Evolutionary conservation across 2,113 vertebrate species (phyloP).

Genomic region (Engystomops pustulosus): DNA sequence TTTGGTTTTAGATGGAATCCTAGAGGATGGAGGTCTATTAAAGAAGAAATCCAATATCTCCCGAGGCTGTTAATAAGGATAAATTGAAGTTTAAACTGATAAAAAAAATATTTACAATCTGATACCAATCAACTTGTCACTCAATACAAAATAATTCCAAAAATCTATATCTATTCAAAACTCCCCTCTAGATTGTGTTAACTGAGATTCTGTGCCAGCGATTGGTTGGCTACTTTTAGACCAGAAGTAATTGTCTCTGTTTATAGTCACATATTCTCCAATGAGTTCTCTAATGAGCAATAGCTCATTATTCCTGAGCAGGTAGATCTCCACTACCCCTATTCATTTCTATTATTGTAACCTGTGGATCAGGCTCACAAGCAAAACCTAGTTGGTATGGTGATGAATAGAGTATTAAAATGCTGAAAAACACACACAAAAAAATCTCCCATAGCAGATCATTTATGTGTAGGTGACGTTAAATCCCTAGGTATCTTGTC

Average conservation of each 20-base stretch:
- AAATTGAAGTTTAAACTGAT: too few relatives aligned
- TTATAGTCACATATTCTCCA: slow-evolving; percentile 16
- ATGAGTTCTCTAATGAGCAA: slow-evolving; percentile 2
- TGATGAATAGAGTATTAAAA: slow-evolving; percentile 15
- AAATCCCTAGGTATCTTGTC: neutral
- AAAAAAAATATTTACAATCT: too few relatives aligned
- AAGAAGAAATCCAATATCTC: too few relatives aligned
- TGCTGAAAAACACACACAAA: neutral
- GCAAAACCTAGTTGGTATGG: neutral
- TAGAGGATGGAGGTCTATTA: too few relatives aligned
- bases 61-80: too few relatives aligned
- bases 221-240: slow-evolving; percentile 7
- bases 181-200: too few relatives aligned
- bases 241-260: neutral
- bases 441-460: neutral
- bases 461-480: neutral
- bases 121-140: too few relatives aligned
- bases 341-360: slow-evolving; percentile 8
- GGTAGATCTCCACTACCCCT: neutral
- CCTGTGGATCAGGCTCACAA: neutral
- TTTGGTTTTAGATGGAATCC: too few relatives aligned
- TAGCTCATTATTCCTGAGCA: slow-evolving; percentile 22
- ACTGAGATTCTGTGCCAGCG: neutral
- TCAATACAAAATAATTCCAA: too few relatives aligned
- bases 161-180: neutral